Percentiles rank a stretch among this genome's conserved stretches.
Evolutionary conservation across 2,797 vertebrate species (phyloP).

Genomic region (Micrastur ruficollis): DNA sequence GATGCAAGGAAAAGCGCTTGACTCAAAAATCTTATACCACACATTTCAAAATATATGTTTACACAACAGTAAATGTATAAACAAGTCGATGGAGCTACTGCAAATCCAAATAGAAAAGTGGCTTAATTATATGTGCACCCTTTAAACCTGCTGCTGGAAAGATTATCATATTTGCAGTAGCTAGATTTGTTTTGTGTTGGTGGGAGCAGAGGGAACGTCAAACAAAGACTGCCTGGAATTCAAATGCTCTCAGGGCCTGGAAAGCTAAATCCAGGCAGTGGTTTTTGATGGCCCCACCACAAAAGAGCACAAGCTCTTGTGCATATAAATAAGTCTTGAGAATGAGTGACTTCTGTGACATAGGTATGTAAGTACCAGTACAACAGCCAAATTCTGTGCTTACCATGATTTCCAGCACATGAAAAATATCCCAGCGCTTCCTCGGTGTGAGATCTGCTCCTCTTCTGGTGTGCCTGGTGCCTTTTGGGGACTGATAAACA

Average conservation of each 20-base stretch:
- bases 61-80: conserved; percentile 48
- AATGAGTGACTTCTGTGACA: neutral
- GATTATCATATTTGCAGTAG: conserved; percentile 65
- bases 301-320: neutral
- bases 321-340: neutral
- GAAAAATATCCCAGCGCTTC: neutral
- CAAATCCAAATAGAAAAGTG: conserved; percentile 59
- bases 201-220: conserved; percentile 44
- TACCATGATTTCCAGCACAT: neutral
- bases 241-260: conserved; percentile 23
- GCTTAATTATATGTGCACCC: conserved; percentile 65
- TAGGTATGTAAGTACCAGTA: neutral
- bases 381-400: neutral
- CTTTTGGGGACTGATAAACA: neutral
- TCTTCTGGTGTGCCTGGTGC: neutral
- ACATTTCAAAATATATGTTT: conserved; percentile 31
- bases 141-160: conserved; percentile 34
- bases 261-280: neutral
- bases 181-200: conserved; percentile 65
- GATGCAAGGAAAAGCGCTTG: neutral
- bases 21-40: conserved; percentile 14
- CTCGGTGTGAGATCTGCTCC: neutral
- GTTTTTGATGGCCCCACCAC: neutral
- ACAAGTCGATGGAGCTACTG: conserved; percentile 46
- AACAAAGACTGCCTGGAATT: conserved; percentile 60